Base-by-base conservation (phyloP, 2,797 vertebrate species). In the Acipenser transmontanus region DNA sequence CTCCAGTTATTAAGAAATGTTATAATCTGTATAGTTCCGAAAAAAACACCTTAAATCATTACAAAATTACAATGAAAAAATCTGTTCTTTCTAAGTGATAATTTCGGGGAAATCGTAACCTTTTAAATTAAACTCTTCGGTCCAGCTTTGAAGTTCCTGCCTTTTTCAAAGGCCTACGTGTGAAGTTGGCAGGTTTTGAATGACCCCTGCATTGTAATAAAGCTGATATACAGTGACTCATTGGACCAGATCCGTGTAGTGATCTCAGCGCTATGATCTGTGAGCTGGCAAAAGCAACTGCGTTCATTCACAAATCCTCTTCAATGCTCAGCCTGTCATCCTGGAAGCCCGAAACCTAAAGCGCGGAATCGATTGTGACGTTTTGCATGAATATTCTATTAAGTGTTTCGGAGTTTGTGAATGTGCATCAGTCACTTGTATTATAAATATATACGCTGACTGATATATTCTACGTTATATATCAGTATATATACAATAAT, bases 281-380 rank as follows among this genome's bases (percentile, higher is more conserved):
- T 78, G 90, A 89, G 85, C 89, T 88, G 87, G 76, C 78, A 83
- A 80, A 88, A 81, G 87, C 88, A 80, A 83, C 72, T 80, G 77
- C 81, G 82, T 91, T 87, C 89, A 90, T 91, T 93, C 91, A 92
- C 88, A 91, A 90, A 88, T 90, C 87, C 84, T 84, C 77, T 80
- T 81, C 75, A 73, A 80, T 78, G 79, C 82, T 77, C 80, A 84
- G 84, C 77, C 85, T 83, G 84, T 83, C 90, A 81, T 87, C 82
- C 81, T 83, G 57, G 68, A 52, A 74, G 63, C 56, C 71, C 71
- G 66, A 60, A 76, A 74, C 81, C 76, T 78, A 78, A 78, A 78
- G 79, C 66, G 74, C 73, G 74, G 76, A 77, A 75, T 73, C 71
- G 80, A 60, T 76, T 17, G 70, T 86, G 85, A 87, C 79, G 87